Evolutionary conservation across 1,140 invertebrate species (phyloP).

Genomic region (Ruditapes philippinarum): DNA sequence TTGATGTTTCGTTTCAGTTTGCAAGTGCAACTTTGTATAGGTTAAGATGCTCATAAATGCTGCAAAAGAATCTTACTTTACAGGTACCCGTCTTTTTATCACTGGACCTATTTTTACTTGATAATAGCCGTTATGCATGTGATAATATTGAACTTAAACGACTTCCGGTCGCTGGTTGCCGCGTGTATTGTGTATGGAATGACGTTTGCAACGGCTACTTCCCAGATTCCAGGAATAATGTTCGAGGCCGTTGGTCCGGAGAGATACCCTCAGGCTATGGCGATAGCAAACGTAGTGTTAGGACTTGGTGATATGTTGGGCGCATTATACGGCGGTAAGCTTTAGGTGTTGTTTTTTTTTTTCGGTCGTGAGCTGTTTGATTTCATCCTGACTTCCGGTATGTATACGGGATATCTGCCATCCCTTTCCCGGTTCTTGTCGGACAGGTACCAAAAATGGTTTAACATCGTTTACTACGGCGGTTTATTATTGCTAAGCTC

Average conservation of each 20-base stretch:
- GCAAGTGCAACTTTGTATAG: too few species aligned
- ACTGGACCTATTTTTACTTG: conserved; percentile 11
- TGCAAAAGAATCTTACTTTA: too few species aligned
- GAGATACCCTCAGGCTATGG: conserved; percentile 10
- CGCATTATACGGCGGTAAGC: not conserved
- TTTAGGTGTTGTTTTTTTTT: too few species aligned
- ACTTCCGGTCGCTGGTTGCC: not conserved
- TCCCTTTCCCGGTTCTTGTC: too few species aligned
- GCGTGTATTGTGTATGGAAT: not conserved
- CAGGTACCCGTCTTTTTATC: not conserved
- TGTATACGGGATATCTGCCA: too few species aligned
- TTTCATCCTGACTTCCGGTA: too few species aligned
- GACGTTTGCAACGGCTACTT: not conserved
- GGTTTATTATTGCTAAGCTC: too few species aligned
- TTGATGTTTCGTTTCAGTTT: too few species aligned
- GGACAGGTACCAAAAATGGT: too few species aligned
- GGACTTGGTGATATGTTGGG: not conserved
- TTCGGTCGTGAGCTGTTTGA: too few species aligned
- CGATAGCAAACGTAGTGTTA: not conserved
- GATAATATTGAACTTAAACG: not conserved
- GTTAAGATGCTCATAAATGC: too few species aligned
- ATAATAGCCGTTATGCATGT: not conserved
- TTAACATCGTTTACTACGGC: too few species aligned
- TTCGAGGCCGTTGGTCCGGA: not conserved
- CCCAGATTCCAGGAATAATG: not conserved